These are phyloP conservation scores for Tenualosa ilisha DNA, from an alignment of 2,797 vertebrate genomes.

Conservation along the genomic window DNA sequence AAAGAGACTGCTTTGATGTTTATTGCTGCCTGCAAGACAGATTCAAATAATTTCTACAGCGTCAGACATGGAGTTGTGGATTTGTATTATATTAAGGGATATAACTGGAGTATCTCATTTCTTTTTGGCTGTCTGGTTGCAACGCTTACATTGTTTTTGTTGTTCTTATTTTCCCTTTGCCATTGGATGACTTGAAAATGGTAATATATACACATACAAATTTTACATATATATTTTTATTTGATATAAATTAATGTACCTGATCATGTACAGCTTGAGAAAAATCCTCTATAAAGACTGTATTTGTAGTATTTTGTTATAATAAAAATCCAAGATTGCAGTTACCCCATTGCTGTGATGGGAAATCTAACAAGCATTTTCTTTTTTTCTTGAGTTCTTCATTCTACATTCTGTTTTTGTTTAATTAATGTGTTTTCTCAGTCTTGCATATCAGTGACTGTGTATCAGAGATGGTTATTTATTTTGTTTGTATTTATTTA, in stretches of 20 bases:
- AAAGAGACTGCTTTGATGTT: conserved; percentile 58
- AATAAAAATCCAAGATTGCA: conserved; percentile 66
- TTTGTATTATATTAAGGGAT: conserved; percentile 56
- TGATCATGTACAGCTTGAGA: conserved; percentile 70
- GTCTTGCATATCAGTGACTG: not conserved
- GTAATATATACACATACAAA: conserved; percentile 70
- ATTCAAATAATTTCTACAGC: conserved; percentile 59
- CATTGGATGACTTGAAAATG: conserved; percentile 74
- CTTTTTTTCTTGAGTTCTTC: not conserved
- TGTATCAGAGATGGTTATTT: conserved; percentile 1
- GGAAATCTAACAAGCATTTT: conserved; percentile 55
- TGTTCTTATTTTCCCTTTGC: conserved; percentile 60
- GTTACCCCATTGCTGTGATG: conserved; percentile 51
- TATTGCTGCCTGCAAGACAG: conserved; percentile 54
- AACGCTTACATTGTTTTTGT: conserved; percentile 55
- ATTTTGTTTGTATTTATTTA: conserved; percentile 1
- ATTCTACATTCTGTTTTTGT: not conserved
- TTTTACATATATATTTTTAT: conserved; percentile 56
- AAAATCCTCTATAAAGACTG: conserved; percentile 70
- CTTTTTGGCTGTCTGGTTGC: conserved; percentile 49
- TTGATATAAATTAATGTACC: conserved; percentile 71
- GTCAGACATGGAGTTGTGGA: conserved; percentile 33
- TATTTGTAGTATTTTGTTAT: conserved; percentile 77
- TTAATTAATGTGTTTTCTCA: not conserved
- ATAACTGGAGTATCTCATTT: conserved; percentile 66